Conservation (phyloP, 2,888 invertebrate species). For the Neoitamus cyanurus region DNA sequence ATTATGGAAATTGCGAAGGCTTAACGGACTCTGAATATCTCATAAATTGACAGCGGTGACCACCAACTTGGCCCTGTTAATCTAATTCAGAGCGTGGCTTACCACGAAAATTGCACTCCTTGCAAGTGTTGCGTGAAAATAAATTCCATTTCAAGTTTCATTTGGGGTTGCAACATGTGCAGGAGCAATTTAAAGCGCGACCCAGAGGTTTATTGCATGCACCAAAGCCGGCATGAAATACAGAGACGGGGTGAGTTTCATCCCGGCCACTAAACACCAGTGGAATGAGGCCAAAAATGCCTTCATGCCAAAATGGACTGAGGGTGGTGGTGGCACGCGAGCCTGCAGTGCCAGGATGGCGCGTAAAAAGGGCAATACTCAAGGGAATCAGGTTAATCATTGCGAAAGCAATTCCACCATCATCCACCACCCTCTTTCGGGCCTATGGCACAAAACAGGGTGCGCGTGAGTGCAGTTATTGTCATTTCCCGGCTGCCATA, state of each 20-base stretch:
- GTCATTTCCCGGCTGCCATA: slow-evolving; percentile 31
- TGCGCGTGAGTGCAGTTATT: slow-evolving; percentile 34
- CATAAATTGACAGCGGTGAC: neutral
- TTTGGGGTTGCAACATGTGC: slow-evolving; percentile 46
- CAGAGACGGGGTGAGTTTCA: neutral
- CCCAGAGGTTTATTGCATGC: neutral
- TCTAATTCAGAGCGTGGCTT: slow-evolving; percentile 21
- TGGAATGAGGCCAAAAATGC: slow-evolving; percentile 28
- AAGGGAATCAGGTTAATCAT: slow-evolving; percentile 57
- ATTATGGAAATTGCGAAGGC: neutral
- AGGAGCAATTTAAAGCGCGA: slow-evolving; percentile 26
- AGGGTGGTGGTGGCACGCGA: slow-evolving; percentile 21
- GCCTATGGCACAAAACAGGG: neutral
- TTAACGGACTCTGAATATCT: neutral
- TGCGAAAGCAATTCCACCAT: slow-evolving; percentile 21
- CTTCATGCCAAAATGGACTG: neutral
- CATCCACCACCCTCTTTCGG: slow-evolving; percentile 9
- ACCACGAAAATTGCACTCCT: slow-evolving; percentile 30
- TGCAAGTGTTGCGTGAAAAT: slow-evolving; percentile 25
- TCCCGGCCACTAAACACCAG: neutral
- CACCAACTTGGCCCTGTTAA: neutral
- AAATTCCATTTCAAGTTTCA: slow-evolving; percentile 38
- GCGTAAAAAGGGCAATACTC: slow-evolving; percentile 51
- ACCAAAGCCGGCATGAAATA: neutral
- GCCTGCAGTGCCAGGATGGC: neutral